These are phyloP conservation scores for Formicarius rufipectus DNA, from an alignment of 2,113 vertebrate species.

Conservation along the genomic window DNA sequence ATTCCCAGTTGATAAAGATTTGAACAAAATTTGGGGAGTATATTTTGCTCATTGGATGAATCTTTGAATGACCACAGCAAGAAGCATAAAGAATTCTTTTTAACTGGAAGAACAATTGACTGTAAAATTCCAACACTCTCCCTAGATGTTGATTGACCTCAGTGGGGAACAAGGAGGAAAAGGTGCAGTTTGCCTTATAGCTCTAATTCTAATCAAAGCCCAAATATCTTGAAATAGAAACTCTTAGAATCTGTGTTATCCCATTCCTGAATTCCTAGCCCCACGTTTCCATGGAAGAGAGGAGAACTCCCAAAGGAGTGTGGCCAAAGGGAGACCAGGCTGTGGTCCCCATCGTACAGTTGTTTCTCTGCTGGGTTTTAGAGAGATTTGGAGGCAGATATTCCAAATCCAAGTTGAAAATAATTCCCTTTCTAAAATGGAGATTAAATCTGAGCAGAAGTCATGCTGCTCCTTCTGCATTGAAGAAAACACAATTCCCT, in stretches of 20 bases:
- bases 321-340: background rate
- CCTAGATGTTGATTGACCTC: background rate
- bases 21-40: background rate
- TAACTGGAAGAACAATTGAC: no score
- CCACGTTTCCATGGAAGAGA: background rate
- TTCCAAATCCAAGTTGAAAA: background rate
- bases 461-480: background rate
- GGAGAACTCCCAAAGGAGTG: background rate
- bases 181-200: background rate
- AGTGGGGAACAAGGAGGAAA: background rate
- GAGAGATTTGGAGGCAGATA: background rate
- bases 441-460: background rate
- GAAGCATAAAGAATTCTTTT: background rate
- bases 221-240: background rate
- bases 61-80: background rate
- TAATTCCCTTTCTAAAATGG: background rate
- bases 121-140: background rate
- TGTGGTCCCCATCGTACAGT: accelerated
- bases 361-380: background rate
- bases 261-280: no score
- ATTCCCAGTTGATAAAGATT: background rate
- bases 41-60: background rate
- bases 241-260: no score
- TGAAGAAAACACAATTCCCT: background rate
- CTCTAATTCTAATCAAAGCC: background rate